Conservation (phyloP, 2,797 vertebrate genomes). For the Acropternis orthonyx region DNA sequence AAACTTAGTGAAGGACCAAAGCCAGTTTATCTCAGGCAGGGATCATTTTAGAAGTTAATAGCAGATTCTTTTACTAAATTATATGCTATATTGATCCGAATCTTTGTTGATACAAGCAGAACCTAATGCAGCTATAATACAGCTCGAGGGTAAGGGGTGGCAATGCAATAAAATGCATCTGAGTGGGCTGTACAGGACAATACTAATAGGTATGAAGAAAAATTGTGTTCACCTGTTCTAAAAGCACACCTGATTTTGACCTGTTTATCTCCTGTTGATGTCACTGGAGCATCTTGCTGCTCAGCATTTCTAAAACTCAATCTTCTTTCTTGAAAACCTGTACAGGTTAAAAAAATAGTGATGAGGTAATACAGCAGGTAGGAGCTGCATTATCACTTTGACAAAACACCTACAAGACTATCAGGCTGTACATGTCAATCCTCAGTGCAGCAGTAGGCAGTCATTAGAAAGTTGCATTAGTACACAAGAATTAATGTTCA, state of each 20-base stretch:
- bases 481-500: neutral
- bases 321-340: neutral
- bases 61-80: neutral
- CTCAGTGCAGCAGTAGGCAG: neutral
- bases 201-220: neutral
- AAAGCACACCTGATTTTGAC: neutral
- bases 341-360: neutral
- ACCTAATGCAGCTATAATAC: neutral
- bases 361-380: conserved; percentile 9
- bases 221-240: neutral
- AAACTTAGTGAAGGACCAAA: neutral
- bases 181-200: neutral
- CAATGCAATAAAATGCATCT: neutral
- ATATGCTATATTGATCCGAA: neutral
- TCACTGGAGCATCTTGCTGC: neutral
- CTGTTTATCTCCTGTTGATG: neutral
- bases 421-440: conserved; percentile 44
- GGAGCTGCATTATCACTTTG: neutral
- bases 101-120: neutral
- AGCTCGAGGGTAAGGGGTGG: neutral
- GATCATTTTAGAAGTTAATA: neutral
- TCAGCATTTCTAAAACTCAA: neutral
- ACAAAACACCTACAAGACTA: conserved; percentile 11
- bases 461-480: conserved; percentile 29
- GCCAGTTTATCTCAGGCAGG: neutral